A percentile compares a stretch with the other conserved stretches of the same genome.
Evolutionary conservation across 2,113 vertebrate genomes (phyloP).

Genomic region (Falcunculus frontatus): DNA sequence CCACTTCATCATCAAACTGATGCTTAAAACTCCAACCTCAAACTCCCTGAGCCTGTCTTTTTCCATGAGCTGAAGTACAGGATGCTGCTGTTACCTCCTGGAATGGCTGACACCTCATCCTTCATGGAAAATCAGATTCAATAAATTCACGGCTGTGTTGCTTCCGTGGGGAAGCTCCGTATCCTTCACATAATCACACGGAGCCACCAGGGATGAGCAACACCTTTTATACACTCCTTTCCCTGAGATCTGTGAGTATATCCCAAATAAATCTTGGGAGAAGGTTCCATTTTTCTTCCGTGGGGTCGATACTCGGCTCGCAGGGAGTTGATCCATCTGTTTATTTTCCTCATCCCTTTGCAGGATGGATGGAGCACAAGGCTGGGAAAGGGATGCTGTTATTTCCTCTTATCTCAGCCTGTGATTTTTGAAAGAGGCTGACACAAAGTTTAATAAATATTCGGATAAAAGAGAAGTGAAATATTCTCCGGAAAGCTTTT

Average conservation of each 20-base stretch:
- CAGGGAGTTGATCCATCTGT: neutral
- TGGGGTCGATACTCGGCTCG: neutral
- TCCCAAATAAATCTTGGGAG: neutral
- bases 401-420: neutral
- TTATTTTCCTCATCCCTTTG: neutral
- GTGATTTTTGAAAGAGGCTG: neutral
- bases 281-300: neutral
- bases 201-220: neutral
- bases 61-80: neutral
- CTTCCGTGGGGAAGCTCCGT: neutral
- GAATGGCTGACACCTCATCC: neutral
- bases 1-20: neutral
- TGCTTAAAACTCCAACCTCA: neutral
- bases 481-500: neutral
- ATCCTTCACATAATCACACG: neutral
- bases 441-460: neutral
- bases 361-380: neutral
- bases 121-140: neutral
- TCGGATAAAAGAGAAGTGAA: neutral
- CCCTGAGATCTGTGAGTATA: neutral
- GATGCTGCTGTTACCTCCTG: neutral
- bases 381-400: neutral
- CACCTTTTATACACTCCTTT: neutral
- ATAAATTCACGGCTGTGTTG: neutral
- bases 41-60: neutral